Evolutionary conservation across 30 jellyfish, hydroid and myxozoan genomes (phyloP).

Genomic region (Aurelia aurita): DNA sequence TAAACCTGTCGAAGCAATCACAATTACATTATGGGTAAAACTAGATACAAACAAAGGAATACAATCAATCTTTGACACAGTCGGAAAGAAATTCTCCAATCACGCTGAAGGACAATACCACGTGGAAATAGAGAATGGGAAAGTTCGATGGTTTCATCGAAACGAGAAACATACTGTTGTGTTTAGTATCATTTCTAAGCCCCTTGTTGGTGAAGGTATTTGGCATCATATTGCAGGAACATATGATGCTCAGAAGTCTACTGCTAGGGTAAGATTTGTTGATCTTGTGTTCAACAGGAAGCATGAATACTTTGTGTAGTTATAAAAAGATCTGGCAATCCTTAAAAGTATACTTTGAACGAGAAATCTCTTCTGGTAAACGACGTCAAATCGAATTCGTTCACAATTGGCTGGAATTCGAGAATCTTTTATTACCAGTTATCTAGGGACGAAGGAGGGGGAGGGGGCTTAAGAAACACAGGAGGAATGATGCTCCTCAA

Average conservation of each 20-base stretch:
- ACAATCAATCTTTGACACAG: constrained; percentile 95
- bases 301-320: too few species aligned
- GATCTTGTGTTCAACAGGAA: not conserved
- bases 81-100: constrained; percentile 83
- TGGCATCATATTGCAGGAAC: constrained; percentile 97
- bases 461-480: too few species aligned
- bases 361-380: too few species aligned
- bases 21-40: constrained; percentile 95
- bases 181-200: constrained; percentile 77
- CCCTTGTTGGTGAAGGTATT: constrained; percentile 63
- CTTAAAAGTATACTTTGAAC: too few species aligned
- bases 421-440: too few species aligned
- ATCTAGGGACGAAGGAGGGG: too few species aligned
- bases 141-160: constrained; percentile 93
- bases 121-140: constrained; percentile 89
- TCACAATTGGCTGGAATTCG: too few species aligned
- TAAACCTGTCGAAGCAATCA: constrained; percentile 84
- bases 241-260: constrained; percentile 70
- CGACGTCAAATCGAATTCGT: too few species aligned
- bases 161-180: constrained; percentile 84
- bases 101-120: constrained; percentile 96
- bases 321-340: too few species aligned
- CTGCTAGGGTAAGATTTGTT: constrained; percentile 75
- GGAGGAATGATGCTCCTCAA: too few species aligned
- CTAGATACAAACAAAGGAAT: constrained; percentile 91